phyloP scores from a whole-genome alignment of 2,888 invertebrate genomes.

The Caenorhabditis angaria region DNA sequence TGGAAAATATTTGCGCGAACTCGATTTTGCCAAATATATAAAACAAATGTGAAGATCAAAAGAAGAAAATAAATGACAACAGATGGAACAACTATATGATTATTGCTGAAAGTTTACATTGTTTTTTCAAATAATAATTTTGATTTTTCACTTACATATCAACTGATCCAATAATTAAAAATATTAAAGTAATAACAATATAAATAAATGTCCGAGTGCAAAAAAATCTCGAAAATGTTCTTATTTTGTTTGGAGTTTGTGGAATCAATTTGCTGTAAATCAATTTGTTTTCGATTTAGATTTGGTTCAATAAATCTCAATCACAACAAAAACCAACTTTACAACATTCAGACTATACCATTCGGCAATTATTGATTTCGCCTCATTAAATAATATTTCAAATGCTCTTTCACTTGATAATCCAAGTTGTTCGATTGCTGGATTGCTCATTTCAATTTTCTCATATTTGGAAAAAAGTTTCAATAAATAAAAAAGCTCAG shows the following conservation, averaged over 20 bases:
- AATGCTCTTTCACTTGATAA: conserved; percentile 31
- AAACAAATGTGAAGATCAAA: conserved; percentile 33
- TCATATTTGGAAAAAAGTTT: no score
- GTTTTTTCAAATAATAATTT: neutral
- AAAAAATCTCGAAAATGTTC: conserved; percentile 35
- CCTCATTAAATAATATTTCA: conserved; percentile 30
- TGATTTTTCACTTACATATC: conserved; percentile 56
- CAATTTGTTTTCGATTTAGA: neutral
- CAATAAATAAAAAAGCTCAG: neutral
- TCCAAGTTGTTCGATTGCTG: conserved; percentile 13
- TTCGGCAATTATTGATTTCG: conserved; percentile 34
- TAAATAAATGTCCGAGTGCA: conserved; percentile 34
- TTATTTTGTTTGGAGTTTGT: conserved; percentile 16
- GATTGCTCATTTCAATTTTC: neutral
- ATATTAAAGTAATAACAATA: conserved; percentile 25
- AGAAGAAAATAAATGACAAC: conserved; percentile 25
- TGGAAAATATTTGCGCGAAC: conserved; percentile 23
- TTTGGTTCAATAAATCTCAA: no score
- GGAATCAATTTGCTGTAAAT: conserved; percentile 36
- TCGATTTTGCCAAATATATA: conserved; percentile 32
- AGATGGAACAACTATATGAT: conserved; percentile 21
- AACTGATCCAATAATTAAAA: conserved; percentile 45
- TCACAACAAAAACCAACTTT: conserved; percentile 25
- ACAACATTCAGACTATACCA: conserved; percentile 45
- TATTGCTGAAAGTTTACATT: conserved; percentile 31